Percentiles rank a stretch among this genome's conserved stretches.
phyloP scores from a whole-genome alignment of 2,113 vertebrate species.

The Sciurus niger region DNA sequence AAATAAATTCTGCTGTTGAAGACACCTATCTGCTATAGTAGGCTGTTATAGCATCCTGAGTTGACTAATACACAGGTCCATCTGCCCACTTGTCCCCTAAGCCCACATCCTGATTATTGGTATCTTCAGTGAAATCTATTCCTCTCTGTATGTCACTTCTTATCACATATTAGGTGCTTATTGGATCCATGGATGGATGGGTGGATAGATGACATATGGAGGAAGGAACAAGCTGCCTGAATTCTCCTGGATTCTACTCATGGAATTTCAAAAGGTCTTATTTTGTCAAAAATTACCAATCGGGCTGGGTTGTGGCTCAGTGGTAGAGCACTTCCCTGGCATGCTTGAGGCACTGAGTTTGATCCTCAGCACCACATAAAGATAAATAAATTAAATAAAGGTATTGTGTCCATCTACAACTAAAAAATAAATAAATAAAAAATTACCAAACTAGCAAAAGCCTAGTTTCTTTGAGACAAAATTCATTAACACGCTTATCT shows the following conservation, averaged over 20 bases:
- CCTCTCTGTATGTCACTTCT: not conserved
- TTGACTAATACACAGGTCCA: not conserved
- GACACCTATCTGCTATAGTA: not conserved
- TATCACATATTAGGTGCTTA: not conserved
- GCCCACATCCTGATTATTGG: not conserved
- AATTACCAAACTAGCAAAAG: not conserved
- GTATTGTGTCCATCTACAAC: too few species aligned
- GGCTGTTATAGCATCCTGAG: not conserved
- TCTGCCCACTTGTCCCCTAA: too few species aligned
- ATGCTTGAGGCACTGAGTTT: too few species aligned
- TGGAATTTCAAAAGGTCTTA: constrained; percentile 13
- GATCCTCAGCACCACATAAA: too few species aligned
- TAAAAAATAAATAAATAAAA: too few species aligned
- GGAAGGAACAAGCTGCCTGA: not conserved
- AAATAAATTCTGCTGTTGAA: not conserved
- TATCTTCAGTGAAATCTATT: not conserved
- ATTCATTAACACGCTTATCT: not conserved
- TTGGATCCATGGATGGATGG: not conserved
- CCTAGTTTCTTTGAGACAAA: not conserved
- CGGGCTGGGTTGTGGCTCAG: too few species aligned
- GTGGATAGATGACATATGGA: too few species aligned
- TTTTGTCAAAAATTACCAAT: not conserved
- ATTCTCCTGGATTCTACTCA: not conserved
- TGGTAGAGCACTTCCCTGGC: too few species aligned
- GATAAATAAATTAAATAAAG: too few species aligned